Conservation (phyloP, 2,113 vertebrate genomes). For the Struthio camelus region DNA sequence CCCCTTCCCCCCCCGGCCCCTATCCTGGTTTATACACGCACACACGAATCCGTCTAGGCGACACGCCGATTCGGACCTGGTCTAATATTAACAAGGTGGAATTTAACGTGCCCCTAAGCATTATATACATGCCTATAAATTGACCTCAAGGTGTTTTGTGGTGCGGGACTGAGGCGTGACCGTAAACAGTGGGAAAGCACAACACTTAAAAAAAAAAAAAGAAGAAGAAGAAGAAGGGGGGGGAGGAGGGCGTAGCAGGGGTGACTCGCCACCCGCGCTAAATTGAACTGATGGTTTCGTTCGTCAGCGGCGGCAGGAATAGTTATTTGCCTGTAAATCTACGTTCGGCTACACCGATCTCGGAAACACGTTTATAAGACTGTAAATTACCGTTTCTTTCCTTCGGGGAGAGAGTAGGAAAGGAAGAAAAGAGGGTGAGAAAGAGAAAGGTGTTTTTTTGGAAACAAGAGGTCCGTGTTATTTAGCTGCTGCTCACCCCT, state of each 20-base stretch:
- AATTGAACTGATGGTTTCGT: not conserved
- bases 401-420: not conserved
- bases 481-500: not conserved
- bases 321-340: slow-evolving; percentile 10
- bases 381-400: slow-evolving; percentile 16
- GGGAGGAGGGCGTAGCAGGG: not conserved
- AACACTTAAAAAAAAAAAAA: not conserved
- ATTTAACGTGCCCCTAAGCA: rapidly evolving
- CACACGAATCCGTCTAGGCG: not conserved
- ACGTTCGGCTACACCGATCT: not conserved
- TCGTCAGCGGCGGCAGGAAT: not conserved
- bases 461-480: not conserved
- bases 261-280: not conserved
- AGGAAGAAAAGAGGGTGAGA: rapidly evolving
- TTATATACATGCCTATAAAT: rapidly evolving
- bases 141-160: not conserved
- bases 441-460: not conserved
- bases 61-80: not conserved
- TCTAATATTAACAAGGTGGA: not conserved
- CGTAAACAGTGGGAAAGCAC: not conserved
- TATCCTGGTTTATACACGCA: not conserved
- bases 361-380: slow-evolving; percentile 32
- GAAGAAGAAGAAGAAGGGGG: no score
- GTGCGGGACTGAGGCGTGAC: not conserved
- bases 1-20: not conserved